Evolutionary conservation across 2,797 vertebrate genomes (phyloP).

Genomic region (Odontamblyopus lacepedii): DNA sequence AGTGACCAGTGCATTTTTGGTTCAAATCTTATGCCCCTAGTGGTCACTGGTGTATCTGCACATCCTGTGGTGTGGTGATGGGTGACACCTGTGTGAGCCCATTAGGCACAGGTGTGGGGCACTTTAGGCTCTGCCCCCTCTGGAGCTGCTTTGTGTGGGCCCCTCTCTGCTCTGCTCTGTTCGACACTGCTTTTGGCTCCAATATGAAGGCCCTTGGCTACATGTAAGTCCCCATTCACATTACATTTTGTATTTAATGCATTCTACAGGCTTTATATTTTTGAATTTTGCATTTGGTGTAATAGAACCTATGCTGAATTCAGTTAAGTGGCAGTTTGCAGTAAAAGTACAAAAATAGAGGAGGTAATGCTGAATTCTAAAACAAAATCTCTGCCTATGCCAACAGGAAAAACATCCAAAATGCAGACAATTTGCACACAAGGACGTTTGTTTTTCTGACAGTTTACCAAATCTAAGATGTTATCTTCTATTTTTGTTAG

Average conservation of each 20-base stretch:
- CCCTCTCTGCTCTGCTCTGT: conserved; percentile 2
- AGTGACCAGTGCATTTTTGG: neutral
- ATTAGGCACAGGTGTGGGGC: neutral
- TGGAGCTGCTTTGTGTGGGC: conserved; percentile 18
- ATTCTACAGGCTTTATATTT: too few species aligned
- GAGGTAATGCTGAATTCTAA: too few species aligned
- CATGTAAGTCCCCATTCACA: conserved; percentile 46
- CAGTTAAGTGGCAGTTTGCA: too few species aligned
- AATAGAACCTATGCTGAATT: too few species aligned
- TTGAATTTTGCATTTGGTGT: too few species aligned
- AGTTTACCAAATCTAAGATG: too few species aligned
- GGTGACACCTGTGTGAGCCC: neutral
- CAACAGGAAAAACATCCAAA: too few species aligned
- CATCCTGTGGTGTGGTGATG: neutral
- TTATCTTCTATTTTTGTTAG: too few species aligned
- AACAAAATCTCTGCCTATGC: too few species aligned
- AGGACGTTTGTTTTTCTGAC: too few species aligned
- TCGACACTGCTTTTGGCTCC: conserved; percentile 20
- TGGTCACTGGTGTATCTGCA: neutral
- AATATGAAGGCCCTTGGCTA: conserved; percentile 46
- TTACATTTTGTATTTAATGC: neutral
- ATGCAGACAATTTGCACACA: too few species aligned
- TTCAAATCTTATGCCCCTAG: neutral
- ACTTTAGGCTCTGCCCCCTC: conserved; percentile 12
- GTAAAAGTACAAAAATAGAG: too few species aligned